phyloP scores from a whole-genome alignment of 23 tunicate genomes.

The Ciona savignyi region DNA sequence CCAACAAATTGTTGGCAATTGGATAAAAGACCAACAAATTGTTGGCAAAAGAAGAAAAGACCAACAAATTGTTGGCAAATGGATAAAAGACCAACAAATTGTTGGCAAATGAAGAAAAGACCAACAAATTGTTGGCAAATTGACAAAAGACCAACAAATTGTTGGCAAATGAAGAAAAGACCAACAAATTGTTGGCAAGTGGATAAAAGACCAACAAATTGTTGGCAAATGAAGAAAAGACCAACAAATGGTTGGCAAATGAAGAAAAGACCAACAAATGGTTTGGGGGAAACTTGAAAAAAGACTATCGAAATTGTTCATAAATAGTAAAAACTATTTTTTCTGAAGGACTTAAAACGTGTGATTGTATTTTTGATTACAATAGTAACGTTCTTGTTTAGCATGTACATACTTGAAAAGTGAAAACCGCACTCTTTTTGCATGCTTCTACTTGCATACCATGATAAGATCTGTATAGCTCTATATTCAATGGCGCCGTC shows the following conservation, averaged over 20 bases:
- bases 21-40: background rate
- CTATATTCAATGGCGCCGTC: too few species aligned
- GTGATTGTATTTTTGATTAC: too few species aligned
- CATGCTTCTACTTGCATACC: too few species aligned
- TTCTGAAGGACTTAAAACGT: too few species aligned
- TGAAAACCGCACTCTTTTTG: too few species aligned
- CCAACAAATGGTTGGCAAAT: background rate
- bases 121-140: background rate
- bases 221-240: constrained; percentile 6
- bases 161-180: constrained; percentile 5
- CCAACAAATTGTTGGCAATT: constrained; percentile 12
- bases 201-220: constrained; percentile 2
- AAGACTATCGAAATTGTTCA: background rate
- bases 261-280: background rate
- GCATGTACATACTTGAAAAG: too few species aligned
- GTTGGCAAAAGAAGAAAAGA: background rate
- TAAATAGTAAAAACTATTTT: too few species aligned
- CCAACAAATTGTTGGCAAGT: constrained; percentile 15
- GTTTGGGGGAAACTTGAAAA: background rate
- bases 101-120: constrained; percentile 12
- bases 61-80: constrained; percentile 14
- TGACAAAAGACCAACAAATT: constrained; percentile 15
- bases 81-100: background rate
- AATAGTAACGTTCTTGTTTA: too few species aligned
- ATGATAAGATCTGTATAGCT: too few species aligned